Percentiles rank a stretch among this genome's conserved stretches.
phyloP scores from a whole-genome alignment of 2,888 invertebrate genomes.

The Clepsis dumicolana region DNA sequence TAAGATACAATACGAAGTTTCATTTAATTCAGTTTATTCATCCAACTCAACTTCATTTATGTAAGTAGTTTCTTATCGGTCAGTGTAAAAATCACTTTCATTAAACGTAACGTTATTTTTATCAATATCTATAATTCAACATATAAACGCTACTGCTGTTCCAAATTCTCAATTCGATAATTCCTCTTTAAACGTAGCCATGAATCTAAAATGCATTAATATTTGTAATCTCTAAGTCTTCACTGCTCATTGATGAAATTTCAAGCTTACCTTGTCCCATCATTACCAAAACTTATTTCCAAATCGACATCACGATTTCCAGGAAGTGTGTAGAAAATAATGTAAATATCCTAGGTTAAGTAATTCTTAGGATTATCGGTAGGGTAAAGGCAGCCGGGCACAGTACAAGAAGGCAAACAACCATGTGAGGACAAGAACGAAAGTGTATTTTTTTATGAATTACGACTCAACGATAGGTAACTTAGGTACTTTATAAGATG shows the following conservation, averaged over 20 bases:
- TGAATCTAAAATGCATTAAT: constrained; percentile 42
- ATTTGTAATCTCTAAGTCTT: constrained; percentile 52
- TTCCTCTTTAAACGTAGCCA: constrained; percentile 26
- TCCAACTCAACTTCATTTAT: constrained; percentile 31
- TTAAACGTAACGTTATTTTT: constrained; percentile 31
- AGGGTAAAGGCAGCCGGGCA: constrained; percentile 74
- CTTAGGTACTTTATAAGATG: constrained; percentile 76
- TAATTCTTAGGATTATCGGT: constrained; percentile 72
- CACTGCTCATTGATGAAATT: constrained; percentile 83
- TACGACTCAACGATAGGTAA: constrained; percentile 67
- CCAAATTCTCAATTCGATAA: constrained; percentile 7
- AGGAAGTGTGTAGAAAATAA: constrained; percentile 80
- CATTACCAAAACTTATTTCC: constrained; percentile 60
- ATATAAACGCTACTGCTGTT: constrained; percentile 23
- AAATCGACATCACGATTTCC: constrained; percentile 63
- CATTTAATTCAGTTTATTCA: constrained; percentile 45
- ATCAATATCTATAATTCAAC: constrained; percentile 4
- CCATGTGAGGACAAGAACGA: constrained; percentile 61
- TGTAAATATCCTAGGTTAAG: constrained; percentile 76
- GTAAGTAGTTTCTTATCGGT: constrained; percentile 32
- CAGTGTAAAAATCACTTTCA: constrained; percentile 48
- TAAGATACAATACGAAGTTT: constrained; percentile 62
- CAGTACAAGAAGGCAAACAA: constrained; percentile 62
- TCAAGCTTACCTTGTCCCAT: constrained; percentile 76
- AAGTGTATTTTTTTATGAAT: constrained; percentile 82